Percentiles rank a stretch among this genome's conserved stretches.
Conservation (phyloP, 2,888 invertebrate genomes). For the Beris chalybata region DNA sequence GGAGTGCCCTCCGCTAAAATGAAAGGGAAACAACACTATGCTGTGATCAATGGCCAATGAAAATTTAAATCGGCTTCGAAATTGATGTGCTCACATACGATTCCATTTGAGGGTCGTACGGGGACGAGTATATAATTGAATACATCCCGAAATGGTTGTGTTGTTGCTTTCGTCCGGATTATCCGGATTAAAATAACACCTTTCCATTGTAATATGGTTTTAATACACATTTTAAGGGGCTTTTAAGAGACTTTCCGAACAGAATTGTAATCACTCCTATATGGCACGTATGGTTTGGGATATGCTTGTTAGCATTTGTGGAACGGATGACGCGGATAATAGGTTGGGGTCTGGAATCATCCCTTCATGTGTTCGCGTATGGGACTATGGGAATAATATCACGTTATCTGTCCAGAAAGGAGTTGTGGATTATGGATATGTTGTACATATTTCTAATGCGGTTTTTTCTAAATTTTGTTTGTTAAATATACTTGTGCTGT, state of each 20-base stretch:
- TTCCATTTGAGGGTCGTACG: not conserved
- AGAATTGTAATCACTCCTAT: constrained; percentile 20
- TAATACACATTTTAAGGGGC: constrained; percentile 38
- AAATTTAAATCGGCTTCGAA: not conserved
- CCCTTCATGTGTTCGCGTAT: not conserved
- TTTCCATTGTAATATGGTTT: constrained; percentile 37
- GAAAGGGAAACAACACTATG: too few species aligned
- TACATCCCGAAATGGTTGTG: constrained; percentile 17
- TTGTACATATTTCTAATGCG: too few species aligned
- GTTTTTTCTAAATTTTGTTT: too few species aligned
- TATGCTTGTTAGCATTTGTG: constrained; percentile 26
- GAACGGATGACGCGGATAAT: too few species aligned
- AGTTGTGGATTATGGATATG: too few species aligned
- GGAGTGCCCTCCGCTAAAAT: too few species aligned
- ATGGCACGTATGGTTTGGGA: constrained; percentile 6
- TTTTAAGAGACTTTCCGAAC: constrained; percentile 23
- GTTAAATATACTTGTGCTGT: too few species aligned
- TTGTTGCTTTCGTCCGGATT: constrained; percentile 36
- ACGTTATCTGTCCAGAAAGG: too few species aligned
- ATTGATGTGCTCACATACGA: not conserved
- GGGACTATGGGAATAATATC: too few species aligned
- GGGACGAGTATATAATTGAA: not conserved
- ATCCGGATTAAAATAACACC: constrained; percentile 41
- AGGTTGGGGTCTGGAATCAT: not conserved
- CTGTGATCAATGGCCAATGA: constrained; percentile 17